Evolutionary conservation across 2,113 vertebrate genomes (phyloP).

Genomic region (Eulemur macaco): DNA sequence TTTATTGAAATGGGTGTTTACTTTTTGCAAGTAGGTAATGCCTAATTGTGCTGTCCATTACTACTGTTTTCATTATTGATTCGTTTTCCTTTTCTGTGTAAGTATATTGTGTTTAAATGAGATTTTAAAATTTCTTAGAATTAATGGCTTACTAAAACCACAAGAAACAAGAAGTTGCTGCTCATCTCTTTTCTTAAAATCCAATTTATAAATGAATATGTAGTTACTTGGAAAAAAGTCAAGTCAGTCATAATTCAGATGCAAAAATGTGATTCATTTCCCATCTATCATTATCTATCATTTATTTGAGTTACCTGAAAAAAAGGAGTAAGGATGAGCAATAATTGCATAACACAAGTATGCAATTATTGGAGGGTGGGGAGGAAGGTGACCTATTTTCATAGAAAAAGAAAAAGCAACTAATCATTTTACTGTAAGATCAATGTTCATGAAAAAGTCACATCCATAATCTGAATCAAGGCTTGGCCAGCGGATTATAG

Average conservation of each 20-base stretch:
- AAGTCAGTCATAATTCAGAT: not conserved
- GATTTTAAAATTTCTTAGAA: not conserved
- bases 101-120: not conserved
- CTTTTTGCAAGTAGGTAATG: not conserved
- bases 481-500: not conserved
- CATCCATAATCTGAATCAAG: not conserved
- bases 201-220: not conserved
- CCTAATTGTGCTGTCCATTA: not conserved
- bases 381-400: not conserved
- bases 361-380: not conserved
- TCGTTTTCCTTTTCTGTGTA: not conserved
- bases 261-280: not conserved
- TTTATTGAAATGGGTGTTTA: not conserved
- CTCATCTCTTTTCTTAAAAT: not conserved
- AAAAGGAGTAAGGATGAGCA: not conserved
- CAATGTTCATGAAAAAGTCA: not conserved
- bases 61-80: not conserved
- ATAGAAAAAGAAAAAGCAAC: not conserved
- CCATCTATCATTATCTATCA: too few species aligned
- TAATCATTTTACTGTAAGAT: not conserved
- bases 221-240: not conserved
- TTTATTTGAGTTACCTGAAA: not conserved
- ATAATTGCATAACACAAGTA: not conserved
- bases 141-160: not conserved
- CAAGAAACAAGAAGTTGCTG: not conserved